Percentiles rank a stretch among this genome's conserved stretches.
These are phyloP conservation scores for Glossophaga mutica DNA, from an alignment of 2,797 vertebrate species.

Conservation along the genomic window DNA sequence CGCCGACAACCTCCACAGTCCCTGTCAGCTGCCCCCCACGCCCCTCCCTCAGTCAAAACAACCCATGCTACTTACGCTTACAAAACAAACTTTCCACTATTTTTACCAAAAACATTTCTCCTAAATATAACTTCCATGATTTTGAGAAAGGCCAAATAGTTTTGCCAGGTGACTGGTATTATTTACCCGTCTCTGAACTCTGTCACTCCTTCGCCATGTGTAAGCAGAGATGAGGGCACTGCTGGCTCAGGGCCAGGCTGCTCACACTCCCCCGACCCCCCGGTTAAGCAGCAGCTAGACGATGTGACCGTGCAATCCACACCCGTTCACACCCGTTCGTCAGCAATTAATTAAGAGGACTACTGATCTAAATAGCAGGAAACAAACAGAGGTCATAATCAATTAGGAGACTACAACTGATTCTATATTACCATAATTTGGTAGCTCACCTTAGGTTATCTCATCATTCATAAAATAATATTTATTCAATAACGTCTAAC, in stretches of 20 bases:
- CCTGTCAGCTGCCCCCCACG: not conserved
- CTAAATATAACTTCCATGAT: constrained; percentile 59
- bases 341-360: not conserved
- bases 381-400: not conserved
- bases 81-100: constrained; percentile 70
- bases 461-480: not conserved
- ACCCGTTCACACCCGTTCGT: not conserved
- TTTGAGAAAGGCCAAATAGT: constrained; percentile 59
- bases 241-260: no score
- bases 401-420: not conserved
- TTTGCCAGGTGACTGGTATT: constrained; percentile 46
- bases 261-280: not conserved
- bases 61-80: constrained; percentile 50
- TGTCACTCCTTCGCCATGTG: not conserved
- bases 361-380: not conserved
- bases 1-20: not conserved
- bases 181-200: constrained; percentile 35
- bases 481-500: not conserved
- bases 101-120: constrained; percentile 66
- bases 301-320: not conserved
- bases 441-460: not conserved
- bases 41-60: not conserved
- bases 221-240: not conserved
- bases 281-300: not conserved
- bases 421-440: no score